Evolutionary conservation across 2,797 vertebrate species (phyloP).

Genomic region (Peromyscus nudipes): DNA sequence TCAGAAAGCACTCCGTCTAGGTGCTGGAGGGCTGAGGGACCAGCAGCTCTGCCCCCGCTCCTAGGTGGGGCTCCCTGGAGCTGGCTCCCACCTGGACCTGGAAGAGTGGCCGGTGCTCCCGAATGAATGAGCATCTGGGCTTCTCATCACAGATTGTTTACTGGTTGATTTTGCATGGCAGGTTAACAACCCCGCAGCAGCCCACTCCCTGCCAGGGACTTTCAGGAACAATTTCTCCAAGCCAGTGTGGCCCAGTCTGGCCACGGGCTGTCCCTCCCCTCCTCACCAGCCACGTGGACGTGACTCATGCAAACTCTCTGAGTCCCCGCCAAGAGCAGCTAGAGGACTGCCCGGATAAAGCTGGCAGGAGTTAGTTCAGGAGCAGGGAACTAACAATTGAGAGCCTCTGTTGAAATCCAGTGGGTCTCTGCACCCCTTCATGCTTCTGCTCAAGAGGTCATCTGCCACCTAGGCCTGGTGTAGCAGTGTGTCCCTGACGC

Average conservation of each 20-base stretch:
- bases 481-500: not conserved
- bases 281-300: slow-evolving; percentile 76
- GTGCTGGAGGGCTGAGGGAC: not conserved
- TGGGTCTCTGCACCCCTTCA: not conserved
- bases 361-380: not conserved
- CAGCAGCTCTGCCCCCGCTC: not conserved
- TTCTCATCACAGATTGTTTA: slow-evolving; percentile 46
- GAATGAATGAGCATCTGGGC: slow-evolving; percentile 77
- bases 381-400: not conserved
- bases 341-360: not conserved
- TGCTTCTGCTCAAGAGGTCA: too few species aligned
- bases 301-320: slow-evolving; percentile 67
- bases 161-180: slow-evolving; percentile 59
- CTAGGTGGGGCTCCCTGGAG: not conserved
- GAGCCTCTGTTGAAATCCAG: not conserved
- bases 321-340: slow-evolving; percentile 42
- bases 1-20: not conserved
- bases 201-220: slow-evolving; percentile 75
- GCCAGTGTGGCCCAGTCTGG: slow-evolving; percentile 72
- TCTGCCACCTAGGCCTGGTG: not conserved
- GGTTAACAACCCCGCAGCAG: slow-evolving; percentile 56
- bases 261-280: not conserved
- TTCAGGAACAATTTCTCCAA: slow-evolving; percentile 81
- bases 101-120: slow-evolving; percentile 32
- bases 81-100: not conserved